phyloP scores from a whole-genome alignment of 1,140 invertebrate species.

The Penaeus vannamei region DNA sequence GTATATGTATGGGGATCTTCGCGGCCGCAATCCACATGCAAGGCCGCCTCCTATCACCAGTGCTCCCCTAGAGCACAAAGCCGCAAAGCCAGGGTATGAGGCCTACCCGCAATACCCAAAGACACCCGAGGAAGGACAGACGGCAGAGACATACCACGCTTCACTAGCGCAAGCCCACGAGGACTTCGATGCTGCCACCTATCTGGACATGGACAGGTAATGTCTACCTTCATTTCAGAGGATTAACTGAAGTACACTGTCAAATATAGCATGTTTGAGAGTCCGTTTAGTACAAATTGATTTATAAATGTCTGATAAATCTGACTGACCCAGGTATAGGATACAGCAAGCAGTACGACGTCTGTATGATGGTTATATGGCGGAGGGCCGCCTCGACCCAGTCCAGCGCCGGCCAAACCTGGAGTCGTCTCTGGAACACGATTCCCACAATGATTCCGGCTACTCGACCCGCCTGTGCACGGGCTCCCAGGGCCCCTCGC shows the following conservation, averaged over 20 bases:
- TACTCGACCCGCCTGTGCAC: conserved; percentile 85
- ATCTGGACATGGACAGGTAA: conserved; percentile 68
- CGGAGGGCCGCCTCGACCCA: conserved; percentile 52
- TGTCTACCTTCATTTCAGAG: neutral
- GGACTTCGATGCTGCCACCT: conserved; percentile 53
- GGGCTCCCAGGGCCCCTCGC: conserved; percentile 83
- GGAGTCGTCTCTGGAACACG: conserved; percentile 69
- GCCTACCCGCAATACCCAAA: conserved; percentile 46
- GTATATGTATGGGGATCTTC: conserved; percentile 56
- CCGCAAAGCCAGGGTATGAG: conserved; percentile 36
- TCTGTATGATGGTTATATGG: conserved; percentile 65
- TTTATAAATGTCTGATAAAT: neutral
- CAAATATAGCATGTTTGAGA: neutral
- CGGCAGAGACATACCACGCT: conserved; percentile 49
- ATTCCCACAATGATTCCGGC: conserved; percentile 84
- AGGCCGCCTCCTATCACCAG: conserved; percentile 44
- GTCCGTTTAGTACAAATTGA: too few species aligned
- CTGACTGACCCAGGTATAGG: conserved; percentile 52
- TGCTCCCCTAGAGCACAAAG: conserved; percentile 32
- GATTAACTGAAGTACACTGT: too few species aligned
- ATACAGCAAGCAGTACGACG: conserved; percentile 65
- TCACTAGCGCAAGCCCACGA: conserved; percentile 34
- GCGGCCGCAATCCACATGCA: conserved; percentile 34
- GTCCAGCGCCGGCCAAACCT: conserved; percentile 41
- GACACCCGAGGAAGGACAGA: conserved; percentile 48